Evolutionary conservation across 2,797 vertebrate genomes (phyloP).

Genomic region (Steatocranus sp.): DNA sequence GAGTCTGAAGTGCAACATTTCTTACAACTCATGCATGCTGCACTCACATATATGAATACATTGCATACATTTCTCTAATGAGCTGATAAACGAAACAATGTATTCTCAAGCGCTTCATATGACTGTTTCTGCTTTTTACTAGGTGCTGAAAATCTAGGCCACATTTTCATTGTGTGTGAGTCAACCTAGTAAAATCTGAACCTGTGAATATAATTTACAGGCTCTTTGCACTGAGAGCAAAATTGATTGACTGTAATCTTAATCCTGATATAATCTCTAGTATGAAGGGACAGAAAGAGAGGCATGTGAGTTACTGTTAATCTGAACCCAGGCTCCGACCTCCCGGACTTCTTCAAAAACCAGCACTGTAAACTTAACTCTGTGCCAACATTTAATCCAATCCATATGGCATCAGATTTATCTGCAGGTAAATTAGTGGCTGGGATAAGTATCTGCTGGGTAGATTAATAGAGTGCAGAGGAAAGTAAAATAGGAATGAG

Average conservation of each 20-base stretch:
- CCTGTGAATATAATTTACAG: slow-evolving; percentile 15
- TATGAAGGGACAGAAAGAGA: neutral
- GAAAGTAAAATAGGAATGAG: slow-evolving; percentile 13
- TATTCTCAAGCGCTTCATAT: neutral
- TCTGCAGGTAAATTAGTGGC: slow-evolving; percentile 71
- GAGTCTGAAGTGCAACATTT: neutral
- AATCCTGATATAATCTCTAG: slow-evolving; percentile 35
- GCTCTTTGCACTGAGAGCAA: neutral
- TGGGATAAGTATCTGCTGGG: slow-evolving; percentile 63
- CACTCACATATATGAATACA: neutral
- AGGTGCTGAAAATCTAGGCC: neutral
- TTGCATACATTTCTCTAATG: neutral
- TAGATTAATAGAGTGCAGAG: slow-evolving; percentile 71
- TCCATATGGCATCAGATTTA: slow-evolving; percentile 75
- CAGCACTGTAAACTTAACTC: slow-evolving; percentile 65
- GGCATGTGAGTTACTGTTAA: neutral
- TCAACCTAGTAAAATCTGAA: neutral
- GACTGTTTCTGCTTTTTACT: neutral
- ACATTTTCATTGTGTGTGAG: neutral
- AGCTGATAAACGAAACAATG: neutral
- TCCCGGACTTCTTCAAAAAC: slow-evolving; percentile 58
- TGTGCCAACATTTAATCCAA: slow-evolving; percentile 62
- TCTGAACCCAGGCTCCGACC: slow-evolving; percentile 25
- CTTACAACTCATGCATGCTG: neutral
- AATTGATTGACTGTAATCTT: slow-evolving; percentile 27